Conservation (phyloP, 2,797 vertebrate genomes). For the Gallinago solitaria region DNA sequence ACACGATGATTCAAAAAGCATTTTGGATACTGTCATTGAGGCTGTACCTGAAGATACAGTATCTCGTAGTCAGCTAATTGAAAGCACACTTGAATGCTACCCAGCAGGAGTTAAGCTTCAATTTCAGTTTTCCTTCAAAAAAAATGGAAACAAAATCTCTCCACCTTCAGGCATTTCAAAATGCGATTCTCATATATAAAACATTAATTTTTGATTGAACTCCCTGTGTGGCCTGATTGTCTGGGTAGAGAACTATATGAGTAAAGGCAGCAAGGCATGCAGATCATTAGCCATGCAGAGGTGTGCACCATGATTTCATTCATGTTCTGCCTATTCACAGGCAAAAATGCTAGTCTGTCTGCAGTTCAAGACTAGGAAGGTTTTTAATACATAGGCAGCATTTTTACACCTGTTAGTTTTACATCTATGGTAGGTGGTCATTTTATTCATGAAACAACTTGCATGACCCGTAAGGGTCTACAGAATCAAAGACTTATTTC, state of each 20-base stretch:
- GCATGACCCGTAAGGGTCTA: rapidly evolving
- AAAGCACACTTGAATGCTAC: neutral
- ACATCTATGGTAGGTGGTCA: neutral
- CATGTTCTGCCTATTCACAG: neutral
- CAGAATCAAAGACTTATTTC: neutral
- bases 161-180: neutral
- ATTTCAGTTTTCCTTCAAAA: neutral
- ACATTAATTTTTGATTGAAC: neutral
- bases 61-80: neutral
- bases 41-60: neutral
- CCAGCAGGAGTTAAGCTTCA: neutral
- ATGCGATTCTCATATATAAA: neutral
- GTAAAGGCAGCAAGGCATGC: neutral
- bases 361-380: neutral
- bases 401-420: neutral
- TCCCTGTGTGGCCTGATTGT: neutral
- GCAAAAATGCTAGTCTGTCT: neutral
- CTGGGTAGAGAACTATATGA: neutral
- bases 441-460: neutral
- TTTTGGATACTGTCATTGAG: neutral
- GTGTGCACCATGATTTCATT: neutral
- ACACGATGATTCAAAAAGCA: neutral
- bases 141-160: rapidly evolving
- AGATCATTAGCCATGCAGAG: neutral
- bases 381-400: neutral